These are phyloP conservation scores for Tiliqua scincoides DNA, from an alignment of 2,113 vertebrate genomes.

Conservation along the genomic window DNA sequence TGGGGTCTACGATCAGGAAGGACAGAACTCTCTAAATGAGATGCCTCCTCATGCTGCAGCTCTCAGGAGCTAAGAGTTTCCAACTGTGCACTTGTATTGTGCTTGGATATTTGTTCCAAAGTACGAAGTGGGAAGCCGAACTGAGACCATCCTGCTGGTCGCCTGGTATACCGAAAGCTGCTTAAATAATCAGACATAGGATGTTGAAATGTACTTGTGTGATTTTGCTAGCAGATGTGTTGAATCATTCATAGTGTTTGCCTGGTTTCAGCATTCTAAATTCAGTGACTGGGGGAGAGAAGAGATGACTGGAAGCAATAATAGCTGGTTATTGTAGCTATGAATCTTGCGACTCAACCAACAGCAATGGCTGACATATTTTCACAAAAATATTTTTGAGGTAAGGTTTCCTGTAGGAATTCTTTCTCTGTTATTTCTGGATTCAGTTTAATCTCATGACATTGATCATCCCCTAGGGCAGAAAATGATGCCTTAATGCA, in stretches of 20 bases:
- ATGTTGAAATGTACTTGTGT: background rate
- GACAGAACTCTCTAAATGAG: background rate
- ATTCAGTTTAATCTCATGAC: too few species aligned
- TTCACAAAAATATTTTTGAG: background rate
- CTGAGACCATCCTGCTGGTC: background rate
- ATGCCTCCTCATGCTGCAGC: background rate
- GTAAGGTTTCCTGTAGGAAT: conserved; percentile 11
- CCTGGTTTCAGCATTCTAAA: background rate
- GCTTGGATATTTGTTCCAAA: background rate
- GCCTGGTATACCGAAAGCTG: too few species aligned
- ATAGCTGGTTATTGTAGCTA: background rate
- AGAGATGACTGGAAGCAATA: background rate
- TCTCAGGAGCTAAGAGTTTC: background rate
- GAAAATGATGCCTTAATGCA: background rate
- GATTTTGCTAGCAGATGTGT: background rate
- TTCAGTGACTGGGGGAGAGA: background rate
- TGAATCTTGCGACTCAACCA: background rate
- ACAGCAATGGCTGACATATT: background rate
- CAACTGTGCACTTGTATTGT: background rate
- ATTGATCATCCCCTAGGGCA: background rate
- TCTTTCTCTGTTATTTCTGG: too few species aligned
- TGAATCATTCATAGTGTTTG: background rate
- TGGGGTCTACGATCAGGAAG: background rate
- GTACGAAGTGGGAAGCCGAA: background rate
- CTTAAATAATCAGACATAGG: background rate